Conservation (phyloP, 2,888 invertebrate genomes). For the Parthenolecanium corni region DNA sequence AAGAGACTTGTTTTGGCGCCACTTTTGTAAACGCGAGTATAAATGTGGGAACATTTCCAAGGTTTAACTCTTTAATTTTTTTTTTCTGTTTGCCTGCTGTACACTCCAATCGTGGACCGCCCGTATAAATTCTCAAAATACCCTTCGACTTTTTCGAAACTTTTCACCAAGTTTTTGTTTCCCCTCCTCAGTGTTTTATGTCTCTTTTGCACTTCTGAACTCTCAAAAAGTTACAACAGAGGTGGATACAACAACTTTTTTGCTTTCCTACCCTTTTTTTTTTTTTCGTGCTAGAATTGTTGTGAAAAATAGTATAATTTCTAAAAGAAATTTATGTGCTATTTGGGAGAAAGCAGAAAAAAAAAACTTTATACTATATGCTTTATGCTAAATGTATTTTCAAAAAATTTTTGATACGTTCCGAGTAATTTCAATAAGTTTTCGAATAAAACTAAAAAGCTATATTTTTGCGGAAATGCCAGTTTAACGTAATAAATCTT, state of each 20-base stretch:
- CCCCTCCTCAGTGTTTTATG: background rate
- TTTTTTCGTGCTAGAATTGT: background rate
- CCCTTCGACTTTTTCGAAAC: slow-evolving; percentile 21
- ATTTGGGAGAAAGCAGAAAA: slow-evolving; percentile 1
- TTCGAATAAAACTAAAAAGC: slow-evolving; percentile 18
- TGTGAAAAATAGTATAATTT: slow-evolving; percentile 11
- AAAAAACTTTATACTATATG: slow-evolving; percentile 1
- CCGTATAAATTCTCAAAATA: slow-evolving; percentile 16
- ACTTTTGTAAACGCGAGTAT: slow-evolving; percentile 10
- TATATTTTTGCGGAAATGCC: slow-evolving; percentile 21
- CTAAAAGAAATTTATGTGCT: slow-evolving; percentile 14
- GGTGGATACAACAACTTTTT: background rate
- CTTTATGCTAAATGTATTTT: slow-evolving; percentile 24
- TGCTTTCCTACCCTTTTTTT: background rate
- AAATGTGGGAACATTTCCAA: slow-evolving; percentile 18
- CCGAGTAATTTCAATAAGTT: slow-evolving; percentile 22
- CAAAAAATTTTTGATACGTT: slow-evolving; percentile 17
- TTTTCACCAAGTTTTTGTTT: slow-evolving; percentile 16
- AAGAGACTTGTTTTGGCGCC: slow-evolving; percentile 27
- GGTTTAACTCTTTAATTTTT: slow-evolving; percentile 41
- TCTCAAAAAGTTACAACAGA: too few relatives aligned
- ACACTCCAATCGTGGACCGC: slow-evolving; percentile 29
- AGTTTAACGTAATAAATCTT: slow-evolving; percentile 22
- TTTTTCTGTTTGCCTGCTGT: slow-evolving; percentile 44
- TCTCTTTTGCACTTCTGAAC: too few relatives aligned